Percentiles rank a stretch among this genome's conserved stretches.
These are phyloP conservation scores for Galaxea fascicularis DNA, from an alignment of 92 coral and sea anemone genomes.

Conservation along the genomic window DNA sequence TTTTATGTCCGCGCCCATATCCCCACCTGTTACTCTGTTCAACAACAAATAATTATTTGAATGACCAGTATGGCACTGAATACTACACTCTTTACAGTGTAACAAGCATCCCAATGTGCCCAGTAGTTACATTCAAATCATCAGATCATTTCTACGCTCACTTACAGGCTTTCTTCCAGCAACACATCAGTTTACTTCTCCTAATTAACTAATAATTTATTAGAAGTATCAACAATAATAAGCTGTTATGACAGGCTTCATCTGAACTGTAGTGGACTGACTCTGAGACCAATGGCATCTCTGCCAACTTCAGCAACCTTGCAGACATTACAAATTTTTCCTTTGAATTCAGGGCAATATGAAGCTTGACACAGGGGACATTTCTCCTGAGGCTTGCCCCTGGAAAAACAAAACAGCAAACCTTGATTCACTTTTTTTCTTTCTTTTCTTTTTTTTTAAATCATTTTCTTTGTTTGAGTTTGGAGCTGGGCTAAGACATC, in stretches of 20 bases:
- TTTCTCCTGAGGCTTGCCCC: conserved; percentile 98
- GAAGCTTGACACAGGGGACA: conserved; percentile 96
- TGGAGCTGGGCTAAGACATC: no score
- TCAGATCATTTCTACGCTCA: not conserved
- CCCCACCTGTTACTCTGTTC: no score
- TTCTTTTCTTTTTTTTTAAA: no score
- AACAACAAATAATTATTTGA: no score
- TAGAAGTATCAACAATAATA: not conserved
- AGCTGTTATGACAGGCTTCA: conserved; percentile 23
- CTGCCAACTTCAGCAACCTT: conserved; percentile 99
- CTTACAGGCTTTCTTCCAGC: not conserved
- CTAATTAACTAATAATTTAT: not conserved
- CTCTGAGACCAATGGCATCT: conserved; percentile 92
- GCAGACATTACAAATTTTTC: conserved; percentile 91
- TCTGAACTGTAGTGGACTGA: conserved; percentile 97
- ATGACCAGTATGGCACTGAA: not conserved
- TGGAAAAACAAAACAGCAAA: conserved; percentile 31
- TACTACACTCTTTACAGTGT: not conserved
- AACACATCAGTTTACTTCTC: not conserved
- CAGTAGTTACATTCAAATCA: not conserved
- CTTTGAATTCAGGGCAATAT: conserved; percentile 94
- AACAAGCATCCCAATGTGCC: not conserved
- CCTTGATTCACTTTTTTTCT: no score
- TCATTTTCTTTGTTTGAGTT: no score
- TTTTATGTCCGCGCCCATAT: no score